These are phyloP conservation scores for Nymphalis polychloros DNA, from an alignment of 2,888 invertebrate species.

Conservation along the genomic window DNA sequence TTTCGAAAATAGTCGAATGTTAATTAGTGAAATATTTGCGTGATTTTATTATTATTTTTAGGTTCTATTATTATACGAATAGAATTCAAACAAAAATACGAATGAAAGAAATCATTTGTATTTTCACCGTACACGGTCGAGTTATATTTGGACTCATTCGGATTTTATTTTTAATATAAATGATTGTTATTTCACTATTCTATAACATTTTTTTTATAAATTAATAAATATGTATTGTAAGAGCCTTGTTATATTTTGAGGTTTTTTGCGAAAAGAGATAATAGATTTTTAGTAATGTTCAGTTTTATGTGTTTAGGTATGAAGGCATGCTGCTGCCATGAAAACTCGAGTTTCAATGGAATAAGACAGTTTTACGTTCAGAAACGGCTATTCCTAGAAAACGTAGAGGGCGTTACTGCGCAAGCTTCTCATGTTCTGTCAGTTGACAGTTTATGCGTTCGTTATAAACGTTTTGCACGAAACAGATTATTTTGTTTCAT, in stretches of 20 bases:
- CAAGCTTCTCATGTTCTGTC: constrained; percentile 3
- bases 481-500: not conserved
- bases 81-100: no score
- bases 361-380: not conserved
- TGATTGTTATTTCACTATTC: no score
- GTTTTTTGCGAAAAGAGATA: not conserved
- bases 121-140: no score
- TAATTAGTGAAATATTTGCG: no score
- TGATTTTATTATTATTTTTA: no score
- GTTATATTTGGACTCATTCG: no score
- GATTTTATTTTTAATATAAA: no score
- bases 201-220: no score
- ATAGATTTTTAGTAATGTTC: not conserved
- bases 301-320: not conserved
- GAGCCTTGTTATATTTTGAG: not conserved
- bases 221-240: no score
- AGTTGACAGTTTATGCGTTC: constrained; percentile 3
- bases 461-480: not conserved
- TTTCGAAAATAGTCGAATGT: no score
- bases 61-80: no score
- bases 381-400: constrained; percentile 6
- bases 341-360: constrained; percentile 2
- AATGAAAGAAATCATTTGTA: no score
- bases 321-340: not conserved
- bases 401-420: constrained; percentile 10